These are phyloP conservation scores for Melanostoma mellinum DNA, from an alignment of 2,888 invertebrate species.

Conservation along the genomic window DNA sequence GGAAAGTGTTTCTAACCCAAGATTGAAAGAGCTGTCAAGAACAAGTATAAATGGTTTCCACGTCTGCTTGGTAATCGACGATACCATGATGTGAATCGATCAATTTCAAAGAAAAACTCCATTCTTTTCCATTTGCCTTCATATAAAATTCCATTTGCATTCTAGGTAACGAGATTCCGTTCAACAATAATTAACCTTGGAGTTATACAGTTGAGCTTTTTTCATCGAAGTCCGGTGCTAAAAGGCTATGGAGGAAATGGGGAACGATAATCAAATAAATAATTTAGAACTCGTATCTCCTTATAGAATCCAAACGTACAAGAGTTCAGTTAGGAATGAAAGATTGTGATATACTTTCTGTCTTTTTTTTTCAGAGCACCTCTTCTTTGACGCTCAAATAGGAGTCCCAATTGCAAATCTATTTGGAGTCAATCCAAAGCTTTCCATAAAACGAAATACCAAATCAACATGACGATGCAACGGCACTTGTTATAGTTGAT, in stretches of 20 bases:
- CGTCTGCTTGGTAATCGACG: neutral
- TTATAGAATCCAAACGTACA: no score
- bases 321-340: no score
- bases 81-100: slow-evolving; percentile 1
- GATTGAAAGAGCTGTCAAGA: neutral
- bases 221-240: no score
- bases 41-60: neutral
- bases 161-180: neutral
- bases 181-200: slow-evolving; percentile 11
- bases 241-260: no score
- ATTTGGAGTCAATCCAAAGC: slow-evolving; percentile 8
- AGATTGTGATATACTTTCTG: no score
- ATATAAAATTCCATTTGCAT: slow-evolving; percentile 8
- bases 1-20: slow-evolving; percentile 3
- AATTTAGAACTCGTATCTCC: no score
- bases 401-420: slow-evolving; percentile 2
- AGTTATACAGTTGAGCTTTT: neutral
- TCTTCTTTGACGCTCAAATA: neutral
- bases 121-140: neutral
- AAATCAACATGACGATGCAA: neutral
- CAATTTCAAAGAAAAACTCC: neutral
- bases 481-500: neutral
- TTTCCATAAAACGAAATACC: neutral
- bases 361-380: neutral
- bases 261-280: no score